These are phyloP conservation scores for Helobdella robusta DNA, from an alignment of 2,888 invertebrate species.

Conservation along the genomic window DNA sequence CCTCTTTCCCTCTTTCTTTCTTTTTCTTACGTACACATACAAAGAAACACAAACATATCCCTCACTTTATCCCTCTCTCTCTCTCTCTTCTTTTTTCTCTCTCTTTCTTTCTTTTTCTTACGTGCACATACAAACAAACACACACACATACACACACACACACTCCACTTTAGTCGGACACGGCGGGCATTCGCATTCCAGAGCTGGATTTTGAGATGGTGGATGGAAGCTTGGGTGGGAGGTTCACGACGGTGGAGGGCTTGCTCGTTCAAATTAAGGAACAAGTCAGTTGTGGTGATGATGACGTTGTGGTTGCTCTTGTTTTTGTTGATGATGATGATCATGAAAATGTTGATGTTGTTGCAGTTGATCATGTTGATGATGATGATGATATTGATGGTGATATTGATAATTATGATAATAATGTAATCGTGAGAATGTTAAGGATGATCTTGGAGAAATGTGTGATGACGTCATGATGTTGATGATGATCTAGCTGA, in stretches of 20 bases:
- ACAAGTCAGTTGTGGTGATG: constrained; percentile 39
- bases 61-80: too few species aligned
- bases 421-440: too few species aligned
- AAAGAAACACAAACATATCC: too few species aligned
- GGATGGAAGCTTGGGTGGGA: constrained; percentile 74
- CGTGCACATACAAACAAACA: too few species aligned
- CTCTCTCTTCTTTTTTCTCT: too few species aligned
- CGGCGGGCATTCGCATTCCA: constrained; percentile 68
- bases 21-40: too few species aligned
- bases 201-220: constrained; percentile 73
- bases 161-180: constrained; percentile 61
- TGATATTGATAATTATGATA: constrained; percentile 24
- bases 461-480: too few species aligned
- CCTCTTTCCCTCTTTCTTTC: too few species aligned
- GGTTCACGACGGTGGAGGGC: constrained; percentile 92
- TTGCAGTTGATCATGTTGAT: constrained; percentile 15
- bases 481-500: constrained; percentile 25
- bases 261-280: constrained; percentile 67
- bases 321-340: not conserved
- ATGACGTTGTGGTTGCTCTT: not conserved
- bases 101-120: too few species aligned
- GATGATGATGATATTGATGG: constrained; percentile 25
- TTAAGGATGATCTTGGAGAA: too few species aligned
- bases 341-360: not conserved
- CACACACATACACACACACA: too few species aligned